Evolutionary conservation across 2,797 vertebrate species (phyloP).

Genomic region (Borostomias antarcticus): DNA sequence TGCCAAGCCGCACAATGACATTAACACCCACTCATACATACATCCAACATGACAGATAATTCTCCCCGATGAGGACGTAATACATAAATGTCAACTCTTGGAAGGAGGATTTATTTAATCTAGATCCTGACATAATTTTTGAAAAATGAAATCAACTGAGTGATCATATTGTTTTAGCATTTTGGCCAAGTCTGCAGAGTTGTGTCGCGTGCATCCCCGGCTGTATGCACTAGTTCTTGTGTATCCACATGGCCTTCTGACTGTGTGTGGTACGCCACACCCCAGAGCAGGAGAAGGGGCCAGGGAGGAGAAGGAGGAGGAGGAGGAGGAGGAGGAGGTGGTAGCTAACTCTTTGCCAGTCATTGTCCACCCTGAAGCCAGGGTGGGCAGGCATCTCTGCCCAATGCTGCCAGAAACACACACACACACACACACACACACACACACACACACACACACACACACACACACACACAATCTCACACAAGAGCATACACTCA

Average conservation of each 20-base stretch:
- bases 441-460: background rate
- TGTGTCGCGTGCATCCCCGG: too few relatives aligned
- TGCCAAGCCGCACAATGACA: background rate
- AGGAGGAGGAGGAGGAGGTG: background rate
- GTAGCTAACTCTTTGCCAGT: background rate
- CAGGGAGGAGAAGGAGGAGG: background rate
- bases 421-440: background rate
- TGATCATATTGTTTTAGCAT: too few relatives aligned
- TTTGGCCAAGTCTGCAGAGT: too few relatives aligned
- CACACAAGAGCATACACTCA: conserved; percentile 1
- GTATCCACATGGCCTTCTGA: background rate
- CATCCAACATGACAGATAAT: background rate
- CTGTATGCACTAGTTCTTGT: background rate
- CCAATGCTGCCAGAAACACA: background rate
- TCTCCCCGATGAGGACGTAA: too few relatives aligned
- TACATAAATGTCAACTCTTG: too few relatives aligned
- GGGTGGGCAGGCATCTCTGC: background rate
- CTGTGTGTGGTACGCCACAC: background rate
- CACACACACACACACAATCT: background rate
- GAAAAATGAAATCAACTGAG: too few relatives aligned
- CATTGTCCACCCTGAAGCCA: background rate
- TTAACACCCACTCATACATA: background rate
- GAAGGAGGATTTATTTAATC: too few relatives aligned
- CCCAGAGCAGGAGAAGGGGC: background rate
- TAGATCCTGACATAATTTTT: too few relatives aligned